Conservation (phyloP, 1,140 invertebrate species). For the Drosophila erecta region DNA sequence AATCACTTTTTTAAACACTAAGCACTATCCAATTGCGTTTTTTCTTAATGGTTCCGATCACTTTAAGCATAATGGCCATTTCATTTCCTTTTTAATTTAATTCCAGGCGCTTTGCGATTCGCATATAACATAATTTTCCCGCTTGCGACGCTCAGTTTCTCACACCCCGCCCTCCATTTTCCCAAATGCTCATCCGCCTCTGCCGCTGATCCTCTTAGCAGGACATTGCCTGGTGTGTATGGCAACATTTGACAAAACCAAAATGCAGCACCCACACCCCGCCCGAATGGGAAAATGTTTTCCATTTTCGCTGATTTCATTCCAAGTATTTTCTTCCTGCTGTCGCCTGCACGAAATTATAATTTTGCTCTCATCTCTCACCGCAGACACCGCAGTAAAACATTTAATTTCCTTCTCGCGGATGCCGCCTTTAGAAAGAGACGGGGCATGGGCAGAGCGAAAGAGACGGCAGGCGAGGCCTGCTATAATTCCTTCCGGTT, state of each 20-base stretch:
- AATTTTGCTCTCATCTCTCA: constrained; percentile 59
- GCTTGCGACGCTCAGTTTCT: constrained; percentile 50
- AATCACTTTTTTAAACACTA: background rate
- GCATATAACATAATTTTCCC: constrained; percentile 52
- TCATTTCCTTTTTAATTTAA: constrained; percentile 78
- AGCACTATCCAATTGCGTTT: background rate
- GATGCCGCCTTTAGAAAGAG: constrained; percentile 21
- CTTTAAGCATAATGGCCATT: constrained; percentile 45
- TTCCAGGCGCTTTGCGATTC: constrained; percentile 48
- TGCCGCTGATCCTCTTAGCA: constrained; percentile 68
- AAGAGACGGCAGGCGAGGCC: constrained; percentile 18
- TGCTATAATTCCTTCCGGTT: constrained; percentile 79
- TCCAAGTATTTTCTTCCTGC: constrained; percentile 52
- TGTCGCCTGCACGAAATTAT: constrained; percentile 64
- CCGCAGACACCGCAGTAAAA: constrained; percentile 72
- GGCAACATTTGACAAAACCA: constrained; percentile 41
- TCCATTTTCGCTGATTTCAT: constrained; percentile 64
- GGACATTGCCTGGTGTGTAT: constrained; percentile 28
- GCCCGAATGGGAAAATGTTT: constrained; percentile 48
- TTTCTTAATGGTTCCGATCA: background rate
- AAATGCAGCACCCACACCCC: constrained; percentile 61
- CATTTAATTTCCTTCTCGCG: constrained; percentile 75
- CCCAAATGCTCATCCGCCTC: constrained; percentile 10
- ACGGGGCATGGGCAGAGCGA: background rate
- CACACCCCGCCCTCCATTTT: constrained; percentile 18